phyloP scores from a whole-genome alignment of 2,888 invertebrate species.

The Amorpha juglandis region DNA sequence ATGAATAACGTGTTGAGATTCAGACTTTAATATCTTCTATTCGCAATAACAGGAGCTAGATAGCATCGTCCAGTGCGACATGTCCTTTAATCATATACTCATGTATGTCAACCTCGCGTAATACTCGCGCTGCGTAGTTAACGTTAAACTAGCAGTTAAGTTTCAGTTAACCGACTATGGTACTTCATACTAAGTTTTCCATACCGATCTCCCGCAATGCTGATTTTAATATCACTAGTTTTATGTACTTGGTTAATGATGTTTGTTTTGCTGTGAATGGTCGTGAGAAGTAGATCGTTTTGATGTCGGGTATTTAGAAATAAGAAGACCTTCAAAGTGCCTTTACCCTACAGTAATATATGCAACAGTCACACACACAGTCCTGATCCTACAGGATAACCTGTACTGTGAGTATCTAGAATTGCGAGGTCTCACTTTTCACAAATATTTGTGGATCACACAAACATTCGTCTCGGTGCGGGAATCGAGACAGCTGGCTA shows the following conservation, averaged over 20 bases:
- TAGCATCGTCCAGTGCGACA: not conserved
- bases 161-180: not conserved
- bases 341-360: not conserved
- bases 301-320: not conserved
- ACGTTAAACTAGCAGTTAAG: not conserved
- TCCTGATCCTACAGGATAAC: no score
- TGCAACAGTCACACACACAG: no score
- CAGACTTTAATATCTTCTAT: not conserved
- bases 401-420: no score
- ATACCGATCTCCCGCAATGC: not conserved
- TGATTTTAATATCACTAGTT: constrained; percentile 4
- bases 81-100: not conserved
- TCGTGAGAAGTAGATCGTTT: constrained; percentile 6
- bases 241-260: not conserved
- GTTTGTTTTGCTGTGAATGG: not conserved
- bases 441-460: no score
- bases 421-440: no score
- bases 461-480: no score
- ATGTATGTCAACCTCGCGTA: not conserved
- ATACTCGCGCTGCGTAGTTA: not conserved
- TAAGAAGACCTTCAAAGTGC: not conserved
- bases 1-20: no score
- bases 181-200: not conserved
- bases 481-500: no score
- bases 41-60: not conserved